phyloP scores from a whole-genome alignment of 2,888 invertebrate species.

The Amblyjoppa fuscipennis region DNA sequence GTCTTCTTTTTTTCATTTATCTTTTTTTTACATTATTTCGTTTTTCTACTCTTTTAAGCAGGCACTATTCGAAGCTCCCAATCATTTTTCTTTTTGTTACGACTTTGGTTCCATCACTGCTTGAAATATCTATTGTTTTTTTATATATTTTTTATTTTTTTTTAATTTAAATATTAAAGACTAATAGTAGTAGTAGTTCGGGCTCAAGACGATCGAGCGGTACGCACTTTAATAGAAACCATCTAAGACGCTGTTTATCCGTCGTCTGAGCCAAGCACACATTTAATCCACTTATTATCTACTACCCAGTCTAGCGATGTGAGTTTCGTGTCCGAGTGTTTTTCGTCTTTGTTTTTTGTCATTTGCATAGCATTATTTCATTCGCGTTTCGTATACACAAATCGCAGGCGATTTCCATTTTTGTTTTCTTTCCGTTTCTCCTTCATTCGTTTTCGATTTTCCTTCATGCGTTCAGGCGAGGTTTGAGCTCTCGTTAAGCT shows the following conservation, averaged over 20 bases:
- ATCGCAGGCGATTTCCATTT: conserved; percentile 16
- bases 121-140: conserved; percentile 60
- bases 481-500: conserved; percentile 59
- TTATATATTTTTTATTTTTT: conserved; percentile 55
- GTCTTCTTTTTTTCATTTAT: conserved; percentile 23
- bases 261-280: conserved; percentile 50
- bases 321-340: conserved; percentile 9
- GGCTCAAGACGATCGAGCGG: conserved; percentile 47
- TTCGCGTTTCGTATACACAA: not conserved
- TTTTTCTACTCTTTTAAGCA: conserved; percentile 75
- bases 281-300: conserved; percentile 46
- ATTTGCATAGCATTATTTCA: not conserved
- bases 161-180: conserved; percentile 42
- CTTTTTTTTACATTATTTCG: conserved; percentile 23
- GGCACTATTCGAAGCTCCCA: conserved; percentile 84
- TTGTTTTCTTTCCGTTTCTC: not conserved
- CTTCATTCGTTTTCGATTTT: conserved; percentile 10
- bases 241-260: conserved; percentile 44
- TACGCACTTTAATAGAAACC: conserved; percentile 49
- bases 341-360: not conserved
- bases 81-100: conserved; percentile 68
- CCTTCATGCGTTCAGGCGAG: conserved; percentile 49
- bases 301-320: conserved; percentile 20
- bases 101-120: conserved; percentile 48
- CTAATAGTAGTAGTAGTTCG: conserved; percentile 57